These are phyloP conservation scores for Colistium nudipinnis DNA, from an alignment of 2,113 vertebrate genomes.

Conservation along the genomic window DNA sequence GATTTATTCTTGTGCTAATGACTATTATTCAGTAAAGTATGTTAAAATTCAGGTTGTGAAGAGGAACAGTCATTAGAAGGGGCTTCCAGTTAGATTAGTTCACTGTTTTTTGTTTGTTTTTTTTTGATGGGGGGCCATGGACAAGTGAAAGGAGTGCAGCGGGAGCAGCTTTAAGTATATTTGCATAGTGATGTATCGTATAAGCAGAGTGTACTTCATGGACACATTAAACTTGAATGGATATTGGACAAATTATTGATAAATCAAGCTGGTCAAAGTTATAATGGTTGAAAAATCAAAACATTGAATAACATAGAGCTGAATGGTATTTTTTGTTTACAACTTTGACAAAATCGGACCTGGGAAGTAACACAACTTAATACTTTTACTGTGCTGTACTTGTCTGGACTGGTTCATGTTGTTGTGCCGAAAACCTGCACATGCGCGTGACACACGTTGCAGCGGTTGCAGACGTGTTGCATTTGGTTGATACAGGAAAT, in stretches of 20 bases:
- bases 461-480: background rate
- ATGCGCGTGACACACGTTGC: too few species aligned
- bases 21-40: slow-evolving; percentile 26
- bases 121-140: too few species aligned
- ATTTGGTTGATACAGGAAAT: background rate
- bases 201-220: background rate
- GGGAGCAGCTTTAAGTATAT: background rate
- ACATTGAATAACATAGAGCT: background rate
- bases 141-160: background rate
- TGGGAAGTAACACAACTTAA: background rate
- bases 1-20: slow-evolving; percentile 35
- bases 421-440: too few species aligned
- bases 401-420: background rate
- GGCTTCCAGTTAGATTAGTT: background rate
- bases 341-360: background rate
- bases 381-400: background rate
- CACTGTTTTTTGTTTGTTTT: background rate
- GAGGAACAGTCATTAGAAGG: background rate
- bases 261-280: background rate
- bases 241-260: background rate
- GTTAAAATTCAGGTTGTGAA: background rate
- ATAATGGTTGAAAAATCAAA: background rate
- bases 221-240: too few species aligned
- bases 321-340: background rate
- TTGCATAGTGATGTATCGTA: background rate